These are phyloP conservation scores for Lagopus leucura DNA, from an alignment of 2,113 vertebrate species.

Conservation along the genomic window DNA sequence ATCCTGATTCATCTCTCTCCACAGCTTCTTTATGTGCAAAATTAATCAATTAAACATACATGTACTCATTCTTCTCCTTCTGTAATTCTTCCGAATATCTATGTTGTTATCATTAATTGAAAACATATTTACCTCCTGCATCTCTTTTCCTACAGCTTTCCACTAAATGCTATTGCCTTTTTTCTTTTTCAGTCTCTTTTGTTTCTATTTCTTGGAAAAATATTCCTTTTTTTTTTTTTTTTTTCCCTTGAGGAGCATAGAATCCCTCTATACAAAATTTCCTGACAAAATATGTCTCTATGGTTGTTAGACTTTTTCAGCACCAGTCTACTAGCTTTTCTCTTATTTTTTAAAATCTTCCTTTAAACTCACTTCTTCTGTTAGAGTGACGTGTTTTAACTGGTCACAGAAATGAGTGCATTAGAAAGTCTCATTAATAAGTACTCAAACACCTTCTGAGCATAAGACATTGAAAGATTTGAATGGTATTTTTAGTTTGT, in stretches of 20 bases:
- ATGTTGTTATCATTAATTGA: background rate
- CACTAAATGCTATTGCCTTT: background rate
- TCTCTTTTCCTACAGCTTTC: background rate
- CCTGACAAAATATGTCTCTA: background rate
- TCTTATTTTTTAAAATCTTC: background rate
- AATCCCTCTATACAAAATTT: background rate
- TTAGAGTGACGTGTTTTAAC: background rate
- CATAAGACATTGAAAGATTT: background rate
- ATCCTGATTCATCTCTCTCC: background rate
- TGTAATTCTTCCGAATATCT: background rate
- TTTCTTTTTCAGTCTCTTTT: background rate
- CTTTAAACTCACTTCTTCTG: background rate
- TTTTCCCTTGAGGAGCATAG: background rate
- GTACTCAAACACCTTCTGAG: background rate
- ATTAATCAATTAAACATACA: background rate
- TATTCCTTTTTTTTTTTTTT: background rate
- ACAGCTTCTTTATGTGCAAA: background rate
- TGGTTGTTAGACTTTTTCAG: background rate
- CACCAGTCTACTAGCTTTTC: background rate
- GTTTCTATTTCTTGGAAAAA: background rate
- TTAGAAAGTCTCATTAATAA: background rate
- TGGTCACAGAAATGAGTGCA: background rate
- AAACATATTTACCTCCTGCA: background rate
- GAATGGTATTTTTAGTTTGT: background rate
- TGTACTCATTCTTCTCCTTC: background rate